Evolutionary conservation across 53 echinoderm and acorn worm species (phyloP).

Genomic region (Zoroaster sp.): DNA sequence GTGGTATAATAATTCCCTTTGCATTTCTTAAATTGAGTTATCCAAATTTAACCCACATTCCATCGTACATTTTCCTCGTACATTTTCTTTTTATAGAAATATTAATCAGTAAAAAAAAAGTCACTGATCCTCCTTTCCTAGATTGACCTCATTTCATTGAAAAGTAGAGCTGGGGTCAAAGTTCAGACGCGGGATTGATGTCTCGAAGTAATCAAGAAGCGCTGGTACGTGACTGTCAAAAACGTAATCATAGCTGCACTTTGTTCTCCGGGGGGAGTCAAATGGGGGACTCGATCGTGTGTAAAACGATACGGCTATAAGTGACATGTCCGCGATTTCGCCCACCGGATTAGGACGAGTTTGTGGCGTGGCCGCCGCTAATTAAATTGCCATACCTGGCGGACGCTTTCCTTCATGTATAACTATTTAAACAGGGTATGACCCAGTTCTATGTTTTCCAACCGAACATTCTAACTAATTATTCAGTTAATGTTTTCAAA

Average conservation of each 20-base stretch:
- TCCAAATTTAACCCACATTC: background rate
- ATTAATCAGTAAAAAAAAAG: background rate
- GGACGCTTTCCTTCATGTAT: background rate
- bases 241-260: slow-evolving; percentile 46
- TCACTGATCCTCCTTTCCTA: background rate
- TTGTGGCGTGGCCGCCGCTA: background rate
- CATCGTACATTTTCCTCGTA: background rate
- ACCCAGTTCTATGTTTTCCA: background rate
- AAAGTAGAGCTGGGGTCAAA: slow-evolving; percentile 40
- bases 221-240: slow-evolving; percentile 35
- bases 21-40: no score
- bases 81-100: background rate
- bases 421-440: background rate
- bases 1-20: no score
- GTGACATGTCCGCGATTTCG: slow-evolving; percentile 37
- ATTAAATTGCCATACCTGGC: slow-evolving; percentile 28
- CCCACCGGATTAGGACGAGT: slow-evolving; percentile 46
- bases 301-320: slow-evolving; percentile 40
- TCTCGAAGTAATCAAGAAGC: slow-evolving; percentile 25
- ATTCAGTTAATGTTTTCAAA: background rate
- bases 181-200: slow-evolving; percentile 9
- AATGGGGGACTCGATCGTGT: slow-evolving; percentile 2
- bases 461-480: background rate
- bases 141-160: slow-evolving; percentile 34
- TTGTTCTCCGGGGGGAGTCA: slow-evolving; percentile 50